Evolutionary conservation across 2,888 invertebrate genomes (phyloP).

Genomic region (Heteropelma amictum): DNA sequence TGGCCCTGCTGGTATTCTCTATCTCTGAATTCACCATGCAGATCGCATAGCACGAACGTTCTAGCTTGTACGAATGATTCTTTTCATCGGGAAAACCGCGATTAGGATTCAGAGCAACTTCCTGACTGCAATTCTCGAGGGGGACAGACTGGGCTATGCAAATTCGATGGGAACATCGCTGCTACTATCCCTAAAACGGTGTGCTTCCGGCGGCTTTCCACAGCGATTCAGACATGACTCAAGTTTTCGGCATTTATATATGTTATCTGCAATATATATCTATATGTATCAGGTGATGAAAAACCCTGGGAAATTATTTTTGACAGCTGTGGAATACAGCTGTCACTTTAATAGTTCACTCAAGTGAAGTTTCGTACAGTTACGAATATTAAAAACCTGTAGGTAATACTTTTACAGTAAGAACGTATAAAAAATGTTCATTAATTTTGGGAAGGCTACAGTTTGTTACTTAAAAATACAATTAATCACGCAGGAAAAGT

Average conservation of each 20-base stretch:
- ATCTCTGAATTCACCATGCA: conserved; percentile 43
- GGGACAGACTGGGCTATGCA: conserved; percentile 64
- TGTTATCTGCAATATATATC: not conserved
- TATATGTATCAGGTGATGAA: not conserved
- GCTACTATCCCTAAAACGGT: conserved; percentile 23
- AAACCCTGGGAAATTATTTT: conserved; percentile 6
- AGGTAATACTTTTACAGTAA: too few relatives aligned
- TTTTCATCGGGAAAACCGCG: conserved; percentile 62
- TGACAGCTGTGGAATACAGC: conserved; percentile 34
- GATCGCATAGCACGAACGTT: conserved; percentile 57
- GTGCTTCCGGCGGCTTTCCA: conserved; percentile 40
- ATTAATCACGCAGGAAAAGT: too few relatives aligned
- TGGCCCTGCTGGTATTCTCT: conserved; percentile 9
- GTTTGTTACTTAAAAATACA: too few relatives aligned
- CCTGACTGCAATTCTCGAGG: conserved; percentile 64
- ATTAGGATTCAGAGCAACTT: conserved; percentile 69
- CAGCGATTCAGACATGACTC: conserved; percentile 24
- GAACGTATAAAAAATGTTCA: not conserved
- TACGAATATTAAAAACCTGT: too few relatives aligned
- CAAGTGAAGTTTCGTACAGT: too few relatives aligned
- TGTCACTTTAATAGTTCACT: too few relatives aligned
- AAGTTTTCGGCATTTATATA: conserved; percentile 23
- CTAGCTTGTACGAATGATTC: conserved; percentile 61
- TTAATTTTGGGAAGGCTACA: too few relatives aligned
- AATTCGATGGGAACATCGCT: conserved; percentile 65